Evolutionary conservation across 2,797 vertebrate species (phyloP).

Genomic region (Sarcophilus harrisii): DNA sequence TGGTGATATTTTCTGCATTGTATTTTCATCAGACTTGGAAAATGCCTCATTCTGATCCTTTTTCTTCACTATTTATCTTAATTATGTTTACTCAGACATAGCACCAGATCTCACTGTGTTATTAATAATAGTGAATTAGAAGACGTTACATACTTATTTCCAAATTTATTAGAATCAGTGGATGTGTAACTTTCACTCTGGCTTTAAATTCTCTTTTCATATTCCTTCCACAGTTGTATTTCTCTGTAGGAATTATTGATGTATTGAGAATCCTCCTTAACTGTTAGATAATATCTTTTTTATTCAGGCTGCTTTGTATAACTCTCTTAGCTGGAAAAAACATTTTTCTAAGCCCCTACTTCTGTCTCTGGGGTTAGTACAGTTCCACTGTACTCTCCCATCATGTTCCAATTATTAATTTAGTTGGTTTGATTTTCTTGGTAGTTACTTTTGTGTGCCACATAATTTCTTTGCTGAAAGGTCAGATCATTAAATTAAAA

Average conservation of each 20-base stretch:
- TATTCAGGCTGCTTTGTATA: slow-evolving; percentile 56
- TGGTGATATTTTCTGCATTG: neutral
- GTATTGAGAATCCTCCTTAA: slow-evolving; percentile 13
- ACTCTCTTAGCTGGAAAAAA: slow-evolving; percentile 41
- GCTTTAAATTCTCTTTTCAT: slow-evolving; percentile 66
- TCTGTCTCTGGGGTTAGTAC: slow-evolving; percentile 28
- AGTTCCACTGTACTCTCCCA: slow-evolving; percentile 28
- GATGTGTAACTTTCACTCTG: slow-evolving; percentile 63
- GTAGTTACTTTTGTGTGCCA: slow-evolving; percentile 23
- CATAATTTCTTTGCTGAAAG: slow-evolving; percentile 11
- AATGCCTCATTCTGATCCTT: slow-evolving; percentile 22
- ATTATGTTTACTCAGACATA: slow-evolving; percentile 40
- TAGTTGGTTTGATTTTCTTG: neutral
- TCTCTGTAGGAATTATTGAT: slow-evolving; percentile 53
- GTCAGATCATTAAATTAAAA: slow-evolving; percentile 40
- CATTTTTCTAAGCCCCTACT: neutral
- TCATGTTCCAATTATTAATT: slow-evolving; percentile 48
- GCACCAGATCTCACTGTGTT: slow-evolving; percentile 22
- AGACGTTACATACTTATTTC: slow-evolving; percentile 63
- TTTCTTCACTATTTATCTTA: slow-evolving; percentile 36
- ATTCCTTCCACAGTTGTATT: slow-evolving; percentile 58
- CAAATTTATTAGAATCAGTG: slow-evolving; percentile 60
- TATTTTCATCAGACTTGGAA: slow-evolving; percentile 36
- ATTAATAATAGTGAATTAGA: slow-evolving; percentile 56
- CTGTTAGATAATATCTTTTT: slow-evolving; percentile 39